Base-by-base conservation (phyloP, 2,888 invertebrate species). In the Stenolophus ochropezus region DNA sequence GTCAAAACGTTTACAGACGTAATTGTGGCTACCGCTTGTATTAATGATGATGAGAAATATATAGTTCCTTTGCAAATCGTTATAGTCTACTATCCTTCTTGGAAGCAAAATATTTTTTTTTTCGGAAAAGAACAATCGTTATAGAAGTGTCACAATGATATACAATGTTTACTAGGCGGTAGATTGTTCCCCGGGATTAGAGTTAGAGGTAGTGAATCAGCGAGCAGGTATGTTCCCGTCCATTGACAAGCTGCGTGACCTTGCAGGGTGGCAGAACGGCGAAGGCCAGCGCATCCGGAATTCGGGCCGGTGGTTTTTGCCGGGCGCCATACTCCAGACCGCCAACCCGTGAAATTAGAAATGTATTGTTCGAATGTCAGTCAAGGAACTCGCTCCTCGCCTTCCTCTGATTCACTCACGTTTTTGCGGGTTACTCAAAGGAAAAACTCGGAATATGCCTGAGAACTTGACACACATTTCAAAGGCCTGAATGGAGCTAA, bases 201-300 rank as follows among this genome's bases (percentile, higher is more conserved):
- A 42, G 8, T 11, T 42, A 1, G 33, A 6, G n/a, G n/a, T n/a
- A n/a, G 8, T 42, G 33, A 42, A 11, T 42, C 33, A 42, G 1
- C 8, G 1, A 1, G 1, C 33, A 42, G 33, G 33, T 42, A 42
- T 42, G 25, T 25, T 4, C 25, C 61, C 25, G 14, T 21, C 23
- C n/a, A 61, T 61, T 61, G 23, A 61, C 11, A 61, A 23, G 14
- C 21, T 61, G 23, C 14, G 21, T 14, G 61, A 14, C 61, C 61
- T 61, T 61, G 14, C 14, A n/a, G 4, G 25, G 61, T 23, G 58
- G 61, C n/a, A 23, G 61, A 61, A 61, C 23, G 61, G 8, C 25
- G 61, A 61, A 61, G 61, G 61, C 14, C 25, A 61, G 23, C 61
- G 61, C 61, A 61, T 61, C 61, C 61, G 61, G 61, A 61, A 61